Evolutionary conservation across 2,113 vertebrate species (phyloP).

Genomic region (Coturnix japonica): DNA sequence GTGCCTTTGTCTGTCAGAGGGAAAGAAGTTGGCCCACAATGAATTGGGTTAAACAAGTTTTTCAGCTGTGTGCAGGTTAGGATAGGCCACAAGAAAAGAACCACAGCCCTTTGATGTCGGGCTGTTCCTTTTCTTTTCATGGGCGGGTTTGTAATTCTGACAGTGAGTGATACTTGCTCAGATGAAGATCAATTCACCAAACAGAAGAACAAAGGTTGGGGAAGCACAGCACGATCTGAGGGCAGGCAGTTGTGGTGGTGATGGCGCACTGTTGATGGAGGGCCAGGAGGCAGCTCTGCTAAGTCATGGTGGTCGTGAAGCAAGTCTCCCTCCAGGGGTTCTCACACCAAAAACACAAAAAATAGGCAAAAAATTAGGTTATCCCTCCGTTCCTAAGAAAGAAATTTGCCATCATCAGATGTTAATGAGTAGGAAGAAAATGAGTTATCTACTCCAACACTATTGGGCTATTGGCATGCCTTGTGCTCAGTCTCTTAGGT

Average conservation of each 20-base stretch:
- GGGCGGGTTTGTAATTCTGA: conserved; percentile 39
- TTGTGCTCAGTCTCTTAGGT: not conserved
- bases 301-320: not conserved
- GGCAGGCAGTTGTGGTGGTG: not conserved
- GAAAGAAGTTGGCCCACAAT: conserved; percentile 35
- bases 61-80: conserved; percentile 60
- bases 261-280: not conserved
- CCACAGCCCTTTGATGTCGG: conserved; percentile 71
- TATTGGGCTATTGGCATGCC: not conserved
- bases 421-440: not conserved
- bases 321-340: not conserved
- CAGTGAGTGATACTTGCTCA: conserved; percentile 52
- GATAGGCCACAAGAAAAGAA: conserved; percentile 76
- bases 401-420: not conserved
- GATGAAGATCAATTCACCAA: conserved; percentile 34
- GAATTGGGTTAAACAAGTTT: conserved; percentile 65
- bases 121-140: conserved; percentile 56
- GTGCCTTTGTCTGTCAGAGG: conserved; percentile 13
- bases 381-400: not conserved
- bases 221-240: conserved; percentile 13
- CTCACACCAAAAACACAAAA: not conserved
- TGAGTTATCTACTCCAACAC: not conserved
- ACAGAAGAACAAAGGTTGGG: conserved; percentile 24
- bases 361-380: not conserved
- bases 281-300: conserved; percentile 29